These are phyloP conservation scores for Tautogolabrus adspersus DNA, from an alignment of 2,113 vertebrate species.

Conservation along the genomic window DNA sequence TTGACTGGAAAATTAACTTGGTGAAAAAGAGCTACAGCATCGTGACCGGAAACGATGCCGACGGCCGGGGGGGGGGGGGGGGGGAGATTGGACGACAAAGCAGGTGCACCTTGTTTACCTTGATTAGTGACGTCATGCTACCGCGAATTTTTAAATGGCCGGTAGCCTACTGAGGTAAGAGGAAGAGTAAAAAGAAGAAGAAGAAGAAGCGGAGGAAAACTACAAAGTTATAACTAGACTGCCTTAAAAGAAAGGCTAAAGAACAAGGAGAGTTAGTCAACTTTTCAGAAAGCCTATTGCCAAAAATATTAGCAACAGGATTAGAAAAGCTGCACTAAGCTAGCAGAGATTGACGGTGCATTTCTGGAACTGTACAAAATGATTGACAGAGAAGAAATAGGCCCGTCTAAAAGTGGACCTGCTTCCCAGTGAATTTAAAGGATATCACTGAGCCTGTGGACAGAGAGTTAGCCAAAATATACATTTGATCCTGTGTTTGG, in stretches of 20 bases:
- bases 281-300: background rate
- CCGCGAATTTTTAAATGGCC: background rate
- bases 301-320: too few species aligned
- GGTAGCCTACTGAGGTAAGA: too few species aligned
- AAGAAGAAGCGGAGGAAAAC: background rate
- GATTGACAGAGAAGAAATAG: background rate
- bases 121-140: background rate
- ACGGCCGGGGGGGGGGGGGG: too few species aligned
- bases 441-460: background rate
- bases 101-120: slow-evolving; percentile 8
- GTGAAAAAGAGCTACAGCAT: background rate
- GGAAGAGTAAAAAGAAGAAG: background rate
- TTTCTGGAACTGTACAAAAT: background rate
- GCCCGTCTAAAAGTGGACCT: background rate
- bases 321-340: too few species aligned
- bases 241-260: background rate
- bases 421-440: too few species aligned
- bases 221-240: too few species aligned
- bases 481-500: background rate
- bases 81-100: too few species aligned
- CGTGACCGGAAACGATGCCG: background rate
- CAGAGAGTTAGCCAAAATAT: background rate
- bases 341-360: background rate
- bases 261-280: background rate
- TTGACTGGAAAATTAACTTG: too few species aligned